Base-by-base conservation (phyloP, 2,113 vertebrate species). In the Neoarius graeffei region DNA sequence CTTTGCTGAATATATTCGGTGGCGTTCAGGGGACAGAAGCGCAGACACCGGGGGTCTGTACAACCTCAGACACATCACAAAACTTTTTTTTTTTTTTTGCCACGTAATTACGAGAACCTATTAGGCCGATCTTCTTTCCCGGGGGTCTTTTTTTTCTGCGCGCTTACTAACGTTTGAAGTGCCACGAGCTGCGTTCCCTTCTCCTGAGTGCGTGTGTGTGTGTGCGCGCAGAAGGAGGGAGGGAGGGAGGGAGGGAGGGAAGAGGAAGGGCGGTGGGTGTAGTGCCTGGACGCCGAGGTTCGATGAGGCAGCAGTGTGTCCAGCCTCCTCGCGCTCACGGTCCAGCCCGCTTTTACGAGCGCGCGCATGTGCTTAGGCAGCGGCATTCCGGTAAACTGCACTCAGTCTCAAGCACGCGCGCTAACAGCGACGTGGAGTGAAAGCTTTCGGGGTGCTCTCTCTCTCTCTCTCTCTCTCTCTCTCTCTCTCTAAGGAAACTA, bases 61-160 rank as follows among this genome's bases (percentile, higher is more conserved):
- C 93, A 96, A 94, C 95, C 95, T 97, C 96, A 96, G 95, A 92
- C 93, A 91, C 94, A 92, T 93, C 96, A 95, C 95, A 94, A 95
- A 96, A 94, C 91, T 64, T 93, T 90, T 92, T 48, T 42, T 42
- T 42, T 42, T 42, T 42, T 83, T 54, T 83, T 94, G 95, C 96
- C 96, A 96, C 95, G 95, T 97, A 97, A 97, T 97, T 96, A 95
- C 91, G 94, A 93, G 90, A 94, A 93, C 93, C 93, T 93, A 95
- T 96, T 95, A 95, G 94, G 93, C 91, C 84, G 94, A 91, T 93
- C 93, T 93, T 92, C 93, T 95, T 93, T 96, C 94, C 94, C 93
- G 89, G 89, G 93, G 95, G 95, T 92, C 93, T 94, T 94, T 94
- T 93, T 92, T 91, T 90, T 91, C 67, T 67, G 92, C 93, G 93